Conservation (phyloP, 2,888 invertebrate species). For the Dolichopus griseipennis region DNA sequence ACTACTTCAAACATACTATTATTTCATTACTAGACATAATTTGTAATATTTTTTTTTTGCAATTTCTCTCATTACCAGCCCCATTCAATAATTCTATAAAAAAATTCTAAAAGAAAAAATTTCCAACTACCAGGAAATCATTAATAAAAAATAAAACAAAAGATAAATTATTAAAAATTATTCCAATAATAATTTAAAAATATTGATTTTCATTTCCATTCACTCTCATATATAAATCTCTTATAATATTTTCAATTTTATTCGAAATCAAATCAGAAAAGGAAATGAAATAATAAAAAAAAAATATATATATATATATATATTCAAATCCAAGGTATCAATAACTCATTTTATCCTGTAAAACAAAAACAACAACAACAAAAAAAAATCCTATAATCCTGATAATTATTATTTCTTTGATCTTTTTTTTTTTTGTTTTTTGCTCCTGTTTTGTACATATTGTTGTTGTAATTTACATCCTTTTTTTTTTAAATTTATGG, state of each 20-base stretch:
- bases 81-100: too few species aligned
- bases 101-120: too few species aligned
- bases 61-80: too few species aligned
- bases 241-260: too few species aligned
- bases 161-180: not conserved
- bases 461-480: too few species aligned
- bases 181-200: not conserved
- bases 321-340: not conserved
- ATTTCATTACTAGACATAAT: too few species aligned
- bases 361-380: too few species aligned
- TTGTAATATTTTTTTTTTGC: too few species aligned
- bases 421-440: not conserved
- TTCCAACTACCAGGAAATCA: not conserved
- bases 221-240: too few species aligned
- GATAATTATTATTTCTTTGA: not conserved
- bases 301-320: too few species aligned
- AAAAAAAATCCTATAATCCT: not conserved
- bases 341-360: not conserved
- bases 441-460: not conserved
- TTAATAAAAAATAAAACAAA: not conserved
- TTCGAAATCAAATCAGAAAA: not conserved
- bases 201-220: not conserved
- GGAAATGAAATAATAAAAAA: not conserved
- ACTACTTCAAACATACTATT: too few species aligned
- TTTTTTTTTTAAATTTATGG: not conserved